Conservation (phyloP, 2,888 invertebrate species). For the Pollenia amentaria region DNA sequence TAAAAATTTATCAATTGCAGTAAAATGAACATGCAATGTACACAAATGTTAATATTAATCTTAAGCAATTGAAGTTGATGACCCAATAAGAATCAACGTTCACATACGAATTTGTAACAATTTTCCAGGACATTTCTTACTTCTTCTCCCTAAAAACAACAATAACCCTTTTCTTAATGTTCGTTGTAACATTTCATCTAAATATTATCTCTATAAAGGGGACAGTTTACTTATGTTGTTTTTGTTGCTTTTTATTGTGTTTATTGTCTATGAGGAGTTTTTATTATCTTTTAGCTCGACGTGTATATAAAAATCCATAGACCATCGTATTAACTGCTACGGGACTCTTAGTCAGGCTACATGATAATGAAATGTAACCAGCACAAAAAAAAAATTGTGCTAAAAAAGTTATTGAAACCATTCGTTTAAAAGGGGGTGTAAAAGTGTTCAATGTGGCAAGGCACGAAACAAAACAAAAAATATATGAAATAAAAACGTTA, state of each 20-base stretch:
- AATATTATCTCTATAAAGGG: slow-evolving; percentile 41
- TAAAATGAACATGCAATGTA: not conserved
- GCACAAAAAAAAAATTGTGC: not conserved
- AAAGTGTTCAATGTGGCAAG: slow-evolving; percentile 48
- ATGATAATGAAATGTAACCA: slow-evolving; percentile 19
- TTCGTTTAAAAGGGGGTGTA: slow-evolving; percentile 15
- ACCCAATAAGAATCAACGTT: not conserved
- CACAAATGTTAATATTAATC: slow-evolving; percentile 15
- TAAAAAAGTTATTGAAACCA: slow-evolving; percentile 20
- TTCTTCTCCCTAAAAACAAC: not conserved
- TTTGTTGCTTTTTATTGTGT: slow-evolving; percentile 49
- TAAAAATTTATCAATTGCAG: slow-evolving; percentile 16
- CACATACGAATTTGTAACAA: not conserved
- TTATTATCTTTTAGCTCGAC: slow-evolving; percentile 59
- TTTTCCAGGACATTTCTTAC: not conserved
- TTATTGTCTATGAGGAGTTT: slow-evolving; percentile 46
- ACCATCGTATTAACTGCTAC: slow-evolving; percentile 54
- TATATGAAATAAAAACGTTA: slow-evolving; percentile 20
- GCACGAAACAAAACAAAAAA: not conserved
- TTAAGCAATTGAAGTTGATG: slow-evolving; percentile 26
- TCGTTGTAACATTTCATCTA: slow-evolving; percentile 52
- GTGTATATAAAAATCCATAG: slow-evolving; percentile 57
- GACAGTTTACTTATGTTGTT: slow-evolving; percentile 26
- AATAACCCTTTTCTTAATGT: slow-evolving; percentile 51
- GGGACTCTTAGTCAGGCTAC: slow-evolving; percentile 53